A percentile compares a stretch with the other conserved stretches of the same genome.
phyloP scores from a whole-genome alignment of 2,113 vertebrate species.

The Syngnathus scovelli region DNA sequence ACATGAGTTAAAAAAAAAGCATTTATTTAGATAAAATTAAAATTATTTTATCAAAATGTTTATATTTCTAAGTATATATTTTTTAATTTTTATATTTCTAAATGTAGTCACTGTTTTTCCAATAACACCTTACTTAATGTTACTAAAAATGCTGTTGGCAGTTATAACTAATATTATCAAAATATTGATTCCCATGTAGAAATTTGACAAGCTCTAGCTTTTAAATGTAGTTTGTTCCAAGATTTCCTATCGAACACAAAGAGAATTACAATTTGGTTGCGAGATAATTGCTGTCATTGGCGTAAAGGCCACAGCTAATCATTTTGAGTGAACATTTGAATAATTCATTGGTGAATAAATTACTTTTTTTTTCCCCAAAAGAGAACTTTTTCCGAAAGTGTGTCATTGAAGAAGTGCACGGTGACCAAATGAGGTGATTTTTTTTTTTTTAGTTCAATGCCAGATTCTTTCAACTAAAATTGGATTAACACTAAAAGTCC shows the following conservation, averaged over 20 bases:
- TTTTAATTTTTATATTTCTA: too few relatives aligned
- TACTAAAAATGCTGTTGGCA: too few relatives aligned
- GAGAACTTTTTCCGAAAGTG: background rate
- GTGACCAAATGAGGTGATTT: background rate
- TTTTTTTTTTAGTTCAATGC: background rate
- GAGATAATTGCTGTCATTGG: conserved; percentile 30
- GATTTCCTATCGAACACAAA: conserved; percentile 16
- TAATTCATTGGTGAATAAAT: conserved; percentile 30
- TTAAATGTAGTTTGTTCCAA: conserved; percentile 5
- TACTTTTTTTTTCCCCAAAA: background rate
- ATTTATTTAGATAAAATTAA: too few relatives aligned
- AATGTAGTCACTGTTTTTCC: too few relatives aligned
- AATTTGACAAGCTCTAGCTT: background rate
- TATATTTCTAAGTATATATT: too few relatives aligned
- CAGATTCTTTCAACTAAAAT: background rate
- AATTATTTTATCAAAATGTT: too few relatives aligned
- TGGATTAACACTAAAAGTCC: background rate
- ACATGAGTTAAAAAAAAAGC: too few relatives aligned
- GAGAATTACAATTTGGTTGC: conserved; percentile 28
- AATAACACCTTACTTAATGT: too few relatives aligned
- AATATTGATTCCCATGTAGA: conserved; percentile 5
- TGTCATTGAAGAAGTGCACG: conserved; percentile 3
- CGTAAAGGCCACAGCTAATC: conserved; percentile 36
- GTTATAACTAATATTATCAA: too few relatives aligned
- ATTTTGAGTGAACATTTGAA: conserved; percentile 23